Evolutionary conservation across 2,888 invertebrate species (phyloP).

Genomic region (Mactromeris polynyma): DNA sequence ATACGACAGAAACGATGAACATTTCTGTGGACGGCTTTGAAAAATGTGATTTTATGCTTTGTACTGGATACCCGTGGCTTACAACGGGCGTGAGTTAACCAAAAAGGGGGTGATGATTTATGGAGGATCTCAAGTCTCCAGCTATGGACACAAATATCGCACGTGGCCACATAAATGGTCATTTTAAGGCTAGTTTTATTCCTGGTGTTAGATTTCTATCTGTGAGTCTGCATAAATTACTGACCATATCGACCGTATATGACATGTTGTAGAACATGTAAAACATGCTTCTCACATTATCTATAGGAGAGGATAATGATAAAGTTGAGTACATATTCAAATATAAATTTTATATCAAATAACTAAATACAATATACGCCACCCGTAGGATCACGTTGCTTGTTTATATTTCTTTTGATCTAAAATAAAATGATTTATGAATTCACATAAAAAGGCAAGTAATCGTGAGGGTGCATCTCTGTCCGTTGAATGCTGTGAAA

Average conservation of each 20-base stretch:
- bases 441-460: background rate
- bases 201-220: constrained; percentile 41
- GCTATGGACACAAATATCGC: constrained; percentile 1
- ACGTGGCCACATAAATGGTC: constrained; percentile 37
- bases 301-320: constrained; percentile 9
- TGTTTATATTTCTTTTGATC: constrained; percentile 45
- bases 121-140: background rate
- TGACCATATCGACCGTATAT: constrained; percentile 25
- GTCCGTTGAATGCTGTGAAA: background rate
- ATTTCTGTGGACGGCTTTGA: background rate
- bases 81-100: background rate
- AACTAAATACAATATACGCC: constrained; percentile 21
- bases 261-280: constrained; percentile 28
- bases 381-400: constrained; percentile 32
- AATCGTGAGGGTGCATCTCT: constrained; percentile 1
- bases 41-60: background rate
- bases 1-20: background rate
- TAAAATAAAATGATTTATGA: constrained; percentile 32
- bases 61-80: background rate
- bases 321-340: constrained; percentile 36
- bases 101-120: background rate
- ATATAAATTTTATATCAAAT: constrained; percentile 47
- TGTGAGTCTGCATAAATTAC: constrained; percentile 55
- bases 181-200: constrained; percentile 36
- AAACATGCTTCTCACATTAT: constrained; percentile 30